These are phyloP conservation scores for Drosophila malerkotliana DNA, from an alignment of 1,140 invertebrate species.

Conservation along the genomic window DNA sequence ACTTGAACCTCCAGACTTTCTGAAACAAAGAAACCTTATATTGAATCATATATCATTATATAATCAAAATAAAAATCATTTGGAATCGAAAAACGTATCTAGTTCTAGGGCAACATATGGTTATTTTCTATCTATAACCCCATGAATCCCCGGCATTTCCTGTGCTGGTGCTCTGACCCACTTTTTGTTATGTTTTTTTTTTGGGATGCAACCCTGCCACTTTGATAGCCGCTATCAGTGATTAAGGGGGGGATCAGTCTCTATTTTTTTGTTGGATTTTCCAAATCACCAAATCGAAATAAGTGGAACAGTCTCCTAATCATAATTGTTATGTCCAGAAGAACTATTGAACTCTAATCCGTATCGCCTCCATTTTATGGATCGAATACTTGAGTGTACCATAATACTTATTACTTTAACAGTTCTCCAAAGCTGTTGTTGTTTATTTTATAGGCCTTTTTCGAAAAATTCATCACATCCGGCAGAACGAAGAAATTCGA, in stretches of 20 bases:
- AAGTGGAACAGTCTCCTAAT: slow-evolving; percentile 21
- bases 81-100: not conserved
- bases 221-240: slow-evolving; percentile 36
- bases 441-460: slow-evolving; percentile 20
- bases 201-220: not conserved
- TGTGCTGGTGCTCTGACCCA: not conserved
- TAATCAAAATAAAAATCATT: too few species aligned
- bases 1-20: not conserved
- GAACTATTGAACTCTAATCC: slow-evolving; percentile 54
- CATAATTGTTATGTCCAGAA: slow-evolving; percentile 44
- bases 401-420: slow-evolving; percentile 8
- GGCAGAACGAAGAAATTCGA: slow-evolving; percentile 22
- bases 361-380: slow-evolving; percentile 51
- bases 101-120: not conserved
- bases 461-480: slow-evolving; percentile 33
- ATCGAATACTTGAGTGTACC: slow-evolving; percentile 17
- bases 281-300: slow-evolving; percentile 16
- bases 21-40: too few species aligned
- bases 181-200: not conserved
- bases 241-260: slow-evolving; percentile 12
- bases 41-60: too few species aligned
- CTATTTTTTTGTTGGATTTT: not conserved
- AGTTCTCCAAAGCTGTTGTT: slow-evolving; percentile 7
- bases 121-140: not conserved
- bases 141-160: slow-evolving; percentile 2